Evolutionary conservation across 2,797 vertebrate species (phyloP), one percentile per base, ranked within the genome.

Genomic region (Gadopsis marmoratus): DNA sequence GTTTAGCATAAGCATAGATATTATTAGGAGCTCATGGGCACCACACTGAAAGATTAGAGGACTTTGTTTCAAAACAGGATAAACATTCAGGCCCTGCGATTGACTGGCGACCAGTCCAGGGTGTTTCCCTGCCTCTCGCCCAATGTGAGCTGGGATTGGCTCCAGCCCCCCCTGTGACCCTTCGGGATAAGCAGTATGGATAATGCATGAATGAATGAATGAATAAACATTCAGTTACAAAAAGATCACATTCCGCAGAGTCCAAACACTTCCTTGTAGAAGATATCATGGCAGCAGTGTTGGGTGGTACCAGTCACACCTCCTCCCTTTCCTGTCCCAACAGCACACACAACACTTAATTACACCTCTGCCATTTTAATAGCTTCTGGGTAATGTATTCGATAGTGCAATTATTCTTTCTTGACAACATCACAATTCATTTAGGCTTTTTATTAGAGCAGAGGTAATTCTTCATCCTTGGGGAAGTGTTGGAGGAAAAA

Each of bases 391-490:
- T 91, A 91, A 92, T 92, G 86, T 86, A 86, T 90, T 91, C 89
- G 85, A 92, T 92, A 83, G 87, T 80, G 83, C 86, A 93, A 92
- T 94, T 92, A 93, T 91, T 95, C 85, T 85, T 81, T 67, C 71
- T 59, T 83, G 91, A 93, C 91, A 91, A 93, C 90, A 91, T 86
- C 87, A 86, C 88, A 91, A 89, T 92, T 92, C 85, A 93, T 93
- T 91, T 87, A 67, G 62, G 61, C 26, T 87, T 91, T 91, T 93
- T 91, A 92, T 90, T 87, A 83, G 75, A 80, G 72, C 56, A 37
- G n/a, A 82, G 72, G 79, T 81, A 39, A 88, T 86, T 83, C 50
- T 82, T 92, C 85, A 92, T 91, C 85, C 85, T 81, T 31, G 48
- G 73, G 79, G 83, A 85, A 72, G 71, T 41, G 23, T 62, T 71